Conservation (phyloP, 2,888 invertebrate genomes). For the Acleris holmiana region DNA sequence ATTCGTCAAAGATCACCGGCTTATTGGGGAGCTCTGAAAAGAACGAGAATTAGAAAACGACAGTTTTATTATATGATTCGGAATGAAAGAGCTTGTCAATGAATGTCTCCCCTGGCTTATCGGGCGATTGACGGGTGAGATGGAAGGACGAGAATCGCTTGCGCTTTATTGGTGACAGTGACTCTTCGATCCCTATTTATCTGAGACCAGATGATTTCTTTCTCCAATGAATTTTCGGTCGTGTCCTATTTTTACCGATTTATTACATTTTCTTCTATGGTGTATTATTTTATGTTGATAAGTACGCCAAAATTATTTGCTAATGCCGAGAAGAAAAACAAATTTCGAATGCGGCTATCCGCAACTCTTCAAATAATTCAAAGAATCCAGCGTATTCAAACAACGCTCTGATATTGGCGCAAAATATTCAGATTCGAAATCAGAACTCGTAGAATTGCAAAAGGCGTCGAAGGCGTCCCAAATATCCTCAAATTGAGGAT, state of each 20-base stretch:
- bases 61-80: constrained; percentile 36
- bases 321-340: background rate
- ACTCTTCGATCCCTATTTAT: background rate
- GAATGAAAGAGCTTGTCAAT: constrained; percentile 37
- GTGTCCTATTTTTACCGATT: background rate
- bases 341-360: constrained; percentile 4
- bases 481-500: constrained; percentile 61
- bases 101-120: constrained; percentile 31
- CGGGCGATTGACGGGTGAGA: constrained; percentile 30
- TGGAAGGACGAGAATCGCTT: constrained; percentile 28
- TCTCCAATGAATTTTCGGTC: background rate
- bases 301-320: background rate
- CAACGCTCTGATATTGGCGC: constrained; percentile 40
- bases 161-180: constrained; percentile 17
- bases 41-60: constrained; percentile 39
- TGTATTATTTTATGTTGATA: background rate
- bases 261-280: background rate
- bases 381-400: constrained; percentile 25
- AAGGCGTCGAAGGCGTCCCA: constrained; percentile 51
- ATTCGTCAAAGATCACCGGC: constrained; percentile 89
- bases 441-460: constrained; percentile 53
- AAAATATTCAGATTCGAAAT: constrained; percentile 62
- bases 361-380: constrained; percentile 4
- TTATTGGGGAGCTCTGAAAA: constrained; percentile 89
- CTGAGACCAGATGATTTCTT: background rate